These are phyloP conservation scores for Pheosia gnoma DNA, from an alignment of 2,888 invertebrate genomes.

Conservation along the genomic window DNA sequence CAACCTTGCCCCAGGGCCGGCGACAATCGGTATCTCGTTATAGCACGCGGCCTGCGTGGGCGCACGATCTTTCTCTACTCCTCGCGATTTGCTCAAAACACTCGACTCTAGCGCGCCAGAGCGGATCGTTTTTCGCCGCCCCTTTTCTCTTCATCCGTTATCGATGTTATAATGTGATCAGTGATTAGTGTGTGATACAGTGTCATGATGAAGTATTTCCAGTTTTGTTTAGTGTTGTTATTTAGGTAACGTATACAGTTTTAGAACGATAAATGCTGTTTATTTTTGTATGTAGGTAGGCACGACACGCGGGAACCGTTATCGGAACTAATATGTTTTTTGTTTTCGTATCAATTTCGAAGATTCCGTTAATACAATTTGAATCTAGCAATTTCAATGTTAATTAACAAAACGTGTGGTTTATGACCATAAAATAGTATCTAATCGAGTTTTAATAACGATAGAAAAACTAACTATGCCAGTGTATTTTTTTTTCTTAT, in stretches of 20 bases:
- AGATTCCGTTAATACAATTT: neutral
- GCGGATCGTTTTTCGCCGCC: slow-evolving; percentile 68
- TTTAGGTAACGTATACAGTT: slow-evolving; percentile 61
- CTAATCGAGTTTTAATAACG: too few species aligned
- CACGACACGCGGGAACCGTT: neutral
- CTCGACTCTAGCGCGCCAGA: slow-evolving; percentile 57
- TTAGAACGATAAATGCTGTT: neutral
- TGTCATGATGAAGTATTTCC: slow-evolving; percentile 68
- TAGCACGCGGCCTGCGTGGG: slow-evolving; percentile 73
- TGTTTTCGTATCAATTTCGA: neutral
- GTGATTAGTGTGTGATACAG: slow-evolving; percentile 24
- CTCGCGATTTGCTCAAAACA: slow-evolving; percentile 73
- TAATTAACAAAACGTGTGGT: too few species aligned
- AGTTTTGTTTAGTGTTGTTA: slow-evolving; percentile 69
- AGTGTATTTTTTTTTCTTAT: too few species aligned
- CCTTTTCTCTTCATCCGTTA: slow-evolving; percentile 39
- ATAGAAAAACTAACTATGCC: too few species aligned
- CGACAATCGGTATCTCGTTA: slow-evolving; percentile 73
- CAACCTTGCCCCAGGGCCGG: slow-evolving; percentile 77
- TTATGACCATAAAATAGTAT: too few species aligned
- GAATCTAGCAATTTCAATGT: neutral
- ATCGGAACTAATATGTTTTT: neutral
- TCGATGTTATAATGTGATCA: slow-evolving; percentile 36
- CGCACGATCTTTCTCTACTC: slow-evolving; percentile 69
- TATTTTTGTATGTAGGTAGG: neutral